phyloP scores from a whole-genome alignment of 1,140 invertebrate genomes.

The Bombus affinis region DNA sequence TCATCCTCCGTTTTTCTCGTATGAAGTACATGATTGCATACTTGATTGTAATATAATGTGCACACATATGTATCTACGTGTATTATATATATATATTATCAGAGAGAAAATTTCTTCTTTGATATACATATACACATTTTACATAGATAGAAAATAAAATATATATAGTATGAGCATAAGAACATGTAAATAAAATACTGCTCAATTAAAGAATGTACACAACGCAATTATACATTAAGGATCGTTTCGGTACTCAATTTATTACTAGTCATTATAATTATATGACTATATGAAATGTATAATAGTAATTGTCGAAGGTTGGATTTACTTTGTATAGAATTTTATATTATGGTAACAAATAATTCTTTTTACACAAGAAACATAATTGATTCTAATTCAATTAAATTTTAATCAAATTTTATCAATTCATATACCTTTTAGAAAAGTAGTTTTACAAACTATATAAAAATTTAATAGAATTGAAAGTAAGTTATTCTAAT shows the following conservation, averaged over 20 bases:
- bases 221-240: not conserved
- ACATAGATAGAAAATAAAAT: not conserved
- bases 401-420: not conserved
- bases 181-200: not conserved
- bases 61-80: too few relatives aligned
- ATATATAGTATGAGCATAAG: not conserved
- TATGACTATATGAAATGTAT: not conserved
- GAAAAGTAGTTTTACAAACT: not conserved
- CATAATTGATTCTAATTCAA: not conserved
- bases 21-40: too few relatives aligned
- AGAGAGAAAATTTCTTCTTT: too few relatives aligned
- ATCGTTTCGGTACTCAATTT: not conserved
- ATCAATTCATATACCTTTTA: not conserved
- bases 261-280: not conserved
- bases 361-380: not conserved
- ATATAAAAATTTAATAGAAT: not conserved
- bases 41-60: too few relatives aligned
- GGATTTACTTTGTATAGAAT: not conserved
- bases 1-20: too few relatives aligned
- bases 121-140: too few relatives aligned
- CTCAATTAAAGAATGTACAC: not conserved
- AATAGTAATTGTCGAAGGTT: not conserved
- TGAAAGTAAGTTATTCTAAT: not conserved
- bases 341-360: not conserved
- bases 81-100: too few relatives aligned